Base-by-base conservation (phyloP, 1,140 invertebrate genomes). In the Heliconius hermathena region DNA sequence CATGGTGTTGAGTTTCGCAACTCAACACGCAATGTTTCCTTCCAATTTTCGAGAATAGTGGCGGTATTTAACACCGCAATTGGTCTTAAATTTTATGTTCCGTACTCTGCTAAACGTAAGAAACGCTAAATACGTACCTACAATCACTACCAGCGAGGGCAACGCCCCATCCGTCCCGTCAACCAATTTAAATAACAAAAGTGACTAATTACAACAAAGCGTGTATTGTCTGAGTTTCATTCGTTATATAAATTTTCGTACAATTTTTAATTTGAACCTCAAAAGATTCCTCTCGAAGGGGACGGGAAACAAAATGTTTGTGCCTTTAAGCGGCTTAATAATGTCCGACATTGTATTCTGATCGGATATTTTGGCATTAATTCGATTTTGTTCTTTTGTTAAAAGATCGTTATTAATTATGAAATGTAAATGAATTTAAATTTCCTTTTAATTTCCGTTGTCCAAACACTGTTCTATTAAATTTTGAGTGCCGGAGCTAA, bases 281-380 rank as follows among this genome's bases (percentile, higher is more conserved):
- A 66, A 66, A 66, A 66, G 60, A 26, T 66, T 66, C 5, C 26
- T 29, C 60, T 29, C 22, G 26, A 66, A 26, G 26, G 60, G 26
- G 4, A 66, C 60, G 60, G 26, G 60, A 13, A 66, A 66, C 60
- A 29, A 66, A 66, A 66, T 29, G 26, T 66, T 66, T 66, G 60
- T 29, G 71, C 22, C 57, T 77, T 33, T 77, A 77, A 77, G 75
- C 66, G 75, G 60, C 75, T 77, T 77, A 77, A 52, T 77, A 71
- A 49, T 71, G 70, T 77, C 41, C 60, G 13, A 33, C 71, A 72
- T 22, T 72, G 29, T 72, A n/a, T 72, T 77, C 72, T 77, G 36
- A 72, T 72, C 36, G 71, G 36, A 38, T 71, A 38, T 71, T 71
- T 38, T 38, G 33, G 3, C n/a, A 22, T 72, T 72, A 72, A 66